phyloP scores from a whole-genome alignment of 2,797 vertebrate genomes.

The Limosa lapponica region DNA sequence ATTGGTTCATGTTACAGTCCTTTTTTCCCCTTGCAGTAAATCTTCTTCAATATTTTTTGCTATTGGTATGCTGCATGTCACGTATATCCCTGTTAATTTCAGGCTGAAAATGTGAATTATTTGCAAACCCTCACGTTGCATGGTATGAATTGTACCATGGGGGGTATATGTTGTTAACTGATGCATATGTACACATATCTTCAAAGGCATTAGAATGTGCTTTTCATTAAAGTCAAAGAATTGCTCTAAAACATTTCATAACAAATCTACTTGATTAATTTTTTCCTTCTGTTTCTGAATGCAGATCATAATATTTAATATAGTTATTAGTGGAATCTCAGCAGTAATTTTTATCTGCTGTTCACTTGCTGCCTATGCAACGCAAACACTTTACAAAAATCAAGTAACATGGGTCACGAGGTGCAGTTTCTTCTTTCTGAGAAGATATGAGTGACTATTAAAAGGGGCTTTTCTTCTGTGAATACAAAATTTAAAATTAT shows the following conservation, averaged over 20 bases:
- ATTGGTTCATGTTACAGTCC: neutral
- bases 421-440: neutral
- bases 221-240: neutral
- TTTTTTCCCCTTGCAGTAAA: neutral
- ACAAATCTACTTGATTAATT: neutral
- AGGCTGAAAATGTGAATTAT: neutral
- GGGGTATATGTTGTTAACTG: neutral
- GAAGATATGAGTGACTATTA: neutral
- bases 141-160: neutral
- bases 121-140: neutral
- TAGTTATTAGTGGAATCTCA: neutral
- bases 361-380: neutral
- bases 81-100: neutral
- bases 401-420: accelerated
- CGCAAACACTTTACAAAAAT: neutral
- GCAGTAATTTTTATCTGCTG: neutral
- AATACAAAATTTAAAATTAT: neutral
- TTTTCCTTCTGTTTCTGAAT: neutral
- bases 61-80: neutral
- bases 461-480: neutral
- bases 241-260: neutral
- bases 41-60: neutral
- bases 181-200: neutral
- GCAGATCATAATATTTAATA: neutral
- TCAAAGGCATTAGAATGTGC: neutral